Evolutionary conservation across 2,888 invertebrate species (phyloP), one percentile per base, ranked within the genome.

Genomic region (Trachelus stipa): DNA sequence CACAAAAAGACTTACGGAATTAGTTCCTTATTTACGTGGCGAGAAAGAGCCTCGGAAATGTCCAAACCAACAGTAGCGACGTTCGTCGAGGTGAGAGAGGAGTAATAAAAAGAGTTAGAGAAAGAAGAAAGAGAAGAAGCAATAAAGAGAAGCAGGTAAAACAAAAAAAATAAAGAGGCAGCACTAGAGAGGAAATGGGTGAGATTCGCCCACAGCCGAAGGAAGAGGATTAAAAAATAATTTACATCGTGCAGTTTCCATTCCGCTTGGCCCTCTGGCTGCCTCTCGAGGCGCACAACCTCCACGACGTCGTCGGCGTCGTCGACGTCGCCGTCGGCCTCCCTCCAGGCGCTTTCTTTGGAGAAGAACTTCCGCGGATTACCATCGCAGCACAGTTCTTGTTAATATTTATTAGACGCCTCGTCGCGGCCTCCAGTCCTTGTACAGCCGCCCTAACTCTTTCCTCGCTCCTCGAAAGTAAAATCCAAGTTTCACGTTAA

Each of bases 351-450:
- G n/a, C 34, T 34, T 34, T 34, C 34, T 30, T 73, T n/a, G 73
- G 73, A 73, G 34, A 35, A 34, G 73, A 73, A 88, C 86, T 89
- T 89, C 83, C 83, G 85, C 79, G 88, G 88, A 89, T 89, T 90
- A 89, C 88, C 89, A 89, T 89, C 86, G 86, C 87, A 83, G 86
- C 85, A 85, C 83, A 83, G 85, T 85, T 86, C 87, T 87, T 87
- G 90, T 90, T 90, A 90, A 90, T 90, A 90, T 90, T 90, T 90
- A 90, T 90, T 87, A 88, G 87, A 85, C 81, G 85, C 83, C 84
- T 81, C 75, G 73, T 83, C 81, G 82, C 84, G 82, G 83, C 40
- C 40, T 40, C 40, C 40, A 40, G 40, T 40, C 40, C 40, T 15
- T 6, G 15, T 40, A 40, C 40, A 15, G 40, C 40, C 40, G 15